Evolutionary conservation across 1,140 invertebrate genomes (phyloP), one percentile per base, ranked within the genome.

Genomic region (Diachasmimorpha longicaudata): DNA sequence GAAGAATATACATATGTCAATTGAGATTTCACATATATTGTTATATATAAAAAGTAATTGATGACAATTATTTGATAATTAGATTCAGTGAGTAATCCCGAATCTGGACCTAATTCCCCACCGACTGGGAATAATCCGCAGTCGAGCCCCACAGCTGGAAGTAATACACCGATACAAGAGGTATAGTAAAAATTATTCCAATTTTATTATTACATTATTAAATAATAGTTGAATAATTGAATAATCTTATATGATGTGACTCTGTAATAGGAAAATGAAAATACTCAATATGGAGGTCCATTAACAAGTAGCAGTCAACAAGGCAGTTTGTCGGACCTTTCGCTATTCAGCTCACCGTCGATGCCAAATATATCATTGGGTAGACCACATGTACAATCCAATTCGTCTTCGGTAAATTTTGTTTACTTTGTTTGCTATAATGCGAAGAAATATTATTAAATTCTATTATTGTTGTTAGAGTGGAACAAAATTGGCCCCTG

Each of bases 351-450:
- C 81, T 97, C 96, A 81, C 97, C 97, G 44, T 98, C 97, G 80
- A 93, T 98, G 93, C 97, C 97, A 76, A 98, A 98, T 90, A 98
- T 99, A 82, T 97, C 96, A 46, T 90, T 98, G 76, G 97, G 96
- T 46, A 91, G 95, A 84, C 96, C 96, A 77, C 93, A 94, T 82
- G 91, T 92, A 80, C 88, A 90, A 71, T 86, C 86, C 23, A 84
- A 82, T 76, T 86, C 87, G 19, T 87, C 86, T 5, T 81, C 86
- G 78, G 87, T 87, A 75, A 84, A 82, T 58, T 21, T 31, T 31
- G 6, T 6, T 31, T 2, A 31, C 31, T n/a, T n/a, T n/a, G n/a
- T n/a, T n/a, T n/a, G n/a, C n/a, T n/a, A n/a, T n/a, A n/a, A n/a
- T n/a, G n/a, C n/a, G n/a, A n/a, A n/a, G n/a, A n/a, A n/a, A n/a